These are phyloP conservation scores for Cavia porcellus DNA, from an alignment of 2,113 vertebrate species.

Conservation along the genomic window DNA sequence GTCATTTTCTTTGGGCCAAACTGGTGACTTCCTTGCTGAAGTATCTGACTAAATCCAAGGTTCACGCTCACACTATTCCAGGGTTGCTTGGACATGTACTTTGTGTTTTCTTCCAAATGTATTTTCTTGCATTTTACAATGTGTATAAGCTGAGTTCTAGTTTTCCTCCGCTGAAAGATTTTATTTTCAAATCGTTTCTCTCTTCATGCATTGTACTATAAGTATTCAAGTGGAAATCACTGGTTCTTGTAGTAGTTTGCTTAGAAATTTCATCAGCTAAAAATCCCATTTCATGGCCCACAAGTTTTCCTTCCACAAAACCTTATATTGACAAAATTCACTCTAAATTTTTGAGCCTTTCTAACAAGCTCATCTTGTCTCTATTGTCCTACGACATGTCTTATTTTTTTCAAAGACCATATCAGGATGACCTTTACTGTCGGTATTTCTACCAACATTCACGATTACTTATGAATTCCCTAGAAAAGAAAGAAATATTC, in stretches of 20 bases:
- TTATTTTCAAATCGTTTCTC: neutral
- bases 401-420: neutral
- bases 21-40: neutral
- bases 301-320: neutral
- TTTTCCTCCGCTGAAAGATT: neutral
- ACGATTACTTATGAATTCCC: neutral
- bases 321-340: neutral
- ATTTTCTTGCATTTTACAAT: neutral
- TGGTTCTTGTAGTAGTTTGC: neutral
- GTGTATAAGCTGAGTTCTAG: neutral
- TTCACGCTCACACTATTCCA: neutral
- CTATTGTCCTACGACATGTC: neutral
- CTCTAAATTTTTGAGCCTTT: neutral
- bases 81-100: too few relatives aligned
- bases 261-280: constrained; percentile 1
- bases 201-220: neutral
- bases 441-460: neutral
- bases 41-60: neutral
- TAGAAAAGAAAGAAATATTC: neutral
- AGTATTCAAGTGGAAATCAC: neutral
- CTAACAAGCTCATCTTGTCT: neutral
- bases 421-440: neutral
- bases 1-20: neutral
- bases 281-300: neutral
- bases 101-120: neutral